These are phyloP conservation scores for Mesochorus sp. DNA, from an alignment of 2,888 invertebrate species.

Conservation along the genomic window DNA sequence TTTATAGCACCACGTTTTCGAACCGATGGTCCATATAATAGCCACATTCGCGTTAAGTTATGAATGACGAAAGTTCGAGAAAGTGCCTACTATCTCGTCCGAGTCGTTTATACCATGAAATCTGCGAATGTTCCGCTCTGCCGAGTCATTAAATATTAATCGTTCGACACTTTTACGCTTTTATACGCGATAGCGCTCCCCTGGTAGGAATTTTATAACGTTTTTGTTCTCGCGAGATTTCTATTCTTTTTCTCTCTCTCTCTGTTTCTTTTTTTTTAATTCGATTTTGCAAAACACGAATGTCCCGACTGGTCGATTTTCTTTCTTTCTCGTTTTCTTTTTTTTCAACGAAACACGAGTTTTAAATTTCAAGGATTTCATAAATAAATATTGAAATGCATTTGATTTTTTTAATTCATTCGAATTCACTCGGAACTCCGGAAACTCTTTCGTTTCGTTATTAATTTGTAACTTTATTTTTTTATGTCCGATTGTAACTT, in stretches of 20 bases:
- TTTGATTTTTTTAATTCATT: not conserved
- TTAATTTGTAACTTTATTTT: not conserved
- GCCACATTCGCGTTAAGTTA: conserved; percentile 47
- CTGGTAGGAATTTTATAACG: conserved; percentile 5
- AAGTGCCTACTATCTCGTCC: conserved; percentile 29
- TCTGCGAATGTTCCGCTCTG: conserved; percentile 31
- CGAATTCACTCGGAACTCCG: too few relatives aligned
- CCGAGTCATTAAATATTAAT: conserved; percentile 46
- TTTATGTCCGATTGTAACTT: not conserved
- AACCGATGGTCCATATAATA: conserved; percentile 11
- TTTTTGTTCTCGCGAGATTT: not conserved
- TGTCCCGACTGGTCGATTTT: conserved; percentile 23
- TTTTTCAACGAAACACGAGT: conserved; percentile 12
- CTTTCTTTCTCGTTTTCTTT: not conserved
- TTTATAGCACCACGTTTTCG: conserved; percentile 33
- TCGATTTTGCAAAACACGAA: conserved; percentile 21
- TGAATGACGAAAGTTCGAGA: conserved; percentile 46
- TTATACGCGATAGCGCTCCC: conserved; percentile 3
- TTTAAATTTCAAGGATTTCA: conserved; percentile 24
- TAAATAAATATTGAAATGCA: not conserved
- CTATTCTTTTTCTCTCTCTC: not conserved
- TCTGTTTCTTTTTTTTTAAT: conserved; percentile 9
- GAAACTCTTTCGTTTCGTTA: not conserved
- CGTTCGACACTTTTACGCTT: conserved; percentile 45
- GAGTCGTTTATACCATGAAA: conserved; percentile 14